Percentiles rank a stretch among this genome's conserved stretches.
Evolutionary conservation across 2,113 vertebrate genomes (phyloP).

Genomic region (Puntigrus tetrazona): DNA sequence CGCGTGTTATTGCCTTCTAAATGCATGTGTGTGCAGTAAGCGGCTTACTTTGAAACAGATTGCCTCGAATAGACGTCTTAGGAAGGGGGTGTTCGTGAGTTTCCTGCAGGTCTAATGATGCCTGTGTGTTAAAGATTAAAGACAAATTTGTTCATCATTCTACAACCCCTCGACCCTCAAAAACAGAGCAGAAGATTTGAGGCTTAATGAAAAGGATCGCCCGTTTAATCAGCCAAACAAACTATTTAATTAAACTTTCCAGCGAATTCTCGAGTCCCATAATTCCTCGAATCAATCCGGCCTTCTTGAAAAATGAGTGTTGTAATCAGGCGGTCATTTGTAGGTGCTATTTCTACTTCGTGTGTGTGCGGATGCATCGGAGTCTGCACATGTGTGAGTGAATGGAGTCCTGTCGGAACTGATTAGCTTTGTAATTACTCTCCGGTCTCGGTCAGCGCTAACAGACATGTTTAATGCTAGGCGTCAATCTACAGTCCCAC

Average conservation of each 20-base stretch:
- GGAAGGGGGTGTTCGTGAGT: neutral
- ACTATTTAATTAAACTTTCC: slow-evolving; percentile 54
- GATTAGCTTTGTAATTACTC: slow-evolving; percentile 63
- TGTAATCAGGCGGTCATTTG: slow-evolving; percentile 54
- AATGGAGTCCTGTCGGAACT: slow-evolving; percentile 52
- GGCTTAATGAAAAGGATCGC: slow-evolving; percentile 47
- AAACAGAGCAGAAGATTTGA: slow-evolving; percentile 9
- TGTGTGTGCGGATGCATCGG: slow-evolving; percentile 17
- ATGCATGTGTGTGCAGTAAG: neutral
- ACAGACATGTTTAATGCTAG: slow-evolving; percentile 42
- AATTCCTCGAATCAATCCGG: slow-evolving; percentile 34
- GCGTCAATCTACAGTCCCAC: slow-evolving; percentile 44
- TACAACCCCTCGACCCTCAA: neutral
- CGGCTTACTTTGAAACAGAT: neutral
- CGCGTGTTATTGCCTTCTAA: neutral
- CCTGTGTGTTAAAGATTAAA: slow-evolving; percentile 20
- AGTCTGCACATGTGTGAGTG: slow-evolving; percentile 42
- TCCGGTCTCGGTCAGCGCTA: slow-evolving; percentile 39
- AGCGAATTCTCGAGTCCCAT: slow-evolving; percentile 18
- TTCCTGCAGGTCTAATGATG: neutral
- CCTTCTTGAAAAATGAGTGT: slow-evolving; percentile 34
- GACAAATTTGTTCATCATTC: slow-evolving; percentile 19
- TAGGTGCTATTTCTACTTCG: neutral
- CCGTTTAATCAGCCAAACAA: slow-evolving; percentile 48
- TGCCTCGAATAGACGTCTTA: neutral